Evolutionary conservation across 2,113 vertebrate species (phyloP).

Genomic region (Rhabdornis inornatus): DNA sequence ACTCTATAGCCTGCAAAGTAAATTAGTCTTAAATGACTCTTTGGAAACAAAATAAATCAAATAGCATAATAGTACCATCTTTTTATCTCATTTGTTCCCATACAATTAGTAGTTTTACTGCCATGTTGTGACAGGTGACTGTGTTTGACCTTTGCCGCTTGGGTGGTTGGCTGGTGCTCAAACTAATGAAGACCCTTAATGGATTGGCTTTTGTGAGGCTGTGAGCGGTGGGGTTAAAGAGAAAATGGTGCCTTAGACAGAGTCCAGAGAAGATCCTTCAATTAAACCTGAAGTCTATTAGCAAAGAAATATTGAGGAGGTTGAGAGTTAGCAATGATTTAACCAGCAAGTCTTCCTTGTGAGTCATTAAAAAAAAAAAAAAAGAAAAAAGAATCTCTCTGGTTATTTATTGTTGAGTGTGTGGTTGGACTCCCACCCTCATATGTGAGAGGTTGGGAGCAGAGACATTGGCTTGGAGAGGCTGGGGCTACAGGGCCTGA

Average conservation of each 20-base stretch:
- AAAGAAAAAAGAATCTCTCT: background rate
- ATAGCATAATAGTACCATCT: constrained; percentile 77
- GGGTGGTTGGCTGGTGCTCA: constrained; percentile 78
- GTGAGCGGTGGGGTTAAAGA: constrained; percentile 73
- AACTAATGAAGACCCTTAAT: constrained; percentile 81
- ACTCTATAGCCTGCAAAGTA: constrained; percentile 66
- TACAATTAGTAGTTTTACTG: constrained; percentile 82
- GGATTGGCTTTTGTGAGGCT: constrained; percentile 75
- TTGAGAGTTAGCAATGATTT: constrained; percentile 77
- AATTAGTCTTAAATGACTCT: constrained; percentile 78
- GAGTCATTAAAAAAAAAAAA: constrained; percentile 32
- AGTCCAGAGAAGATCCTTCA: constrained; percentile 78
- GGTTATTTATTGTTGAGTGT: constrained; percentile 54
- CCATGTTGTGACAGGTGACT: constrained; percentile 80
- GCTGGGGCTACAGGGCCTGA: background rate
- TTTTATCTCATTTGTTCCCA: constrained; percentile 79
- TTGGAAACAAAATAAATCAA: constrained; percentile 80
- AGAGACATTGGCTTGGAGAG: background rate
- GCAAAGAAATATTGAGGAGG: constrained; percentile 79
- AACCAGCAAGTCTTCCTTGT: constrained; percentile 64
- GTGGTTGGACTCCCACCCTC: background rate
- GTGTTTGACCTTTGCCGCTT: constrained; percentile 81
- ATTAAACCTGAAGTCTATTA: constrained; percentile 80
- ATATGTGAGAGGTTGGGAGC: background rate
- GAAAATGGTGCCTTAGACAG: constrained; percentile 73